A percentile compares a stretch with the other conserved stretches of the same genome.
phyloP scores from a whole-genome alignment of 2,113 vertebrate species.

The Miniopterus natalensis region DNA sequence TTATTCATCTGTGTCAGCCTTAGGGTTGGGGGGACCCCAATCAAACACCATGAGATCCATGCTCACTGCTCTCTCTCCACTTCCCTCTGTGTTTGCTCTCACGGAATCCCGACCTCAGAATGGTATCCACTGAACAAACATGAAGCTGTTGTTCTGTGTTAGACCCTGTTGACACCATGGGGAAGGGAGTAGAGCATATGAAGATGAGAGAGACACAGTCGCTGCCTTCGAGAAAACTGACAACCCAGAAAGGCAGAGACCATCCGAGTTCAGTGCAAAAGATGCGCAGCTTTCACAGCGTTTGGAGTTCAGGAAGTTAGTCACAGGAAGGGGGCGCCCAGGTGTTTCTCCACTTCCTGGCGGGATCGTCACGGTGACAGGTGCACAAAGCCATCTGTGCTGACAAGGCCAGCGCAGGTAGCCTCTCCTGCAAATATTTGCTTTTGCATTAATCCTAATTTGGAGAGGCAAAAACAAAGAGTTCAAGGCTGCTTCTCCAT shows the following conservation, averaged over 20 bases:
- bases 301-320: neutral
- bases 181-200: neutral
- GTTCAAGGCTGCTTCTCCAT: neutral
- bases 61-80: neutral
- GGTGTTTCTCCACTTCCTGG: neutral
- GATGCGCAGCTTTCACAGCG: neutral
- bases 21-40: neutral
- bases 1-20: neutral
- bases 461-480: neutral
- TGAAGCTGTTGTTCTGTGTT: neutral
- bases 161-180: neutral
- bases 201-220: neutral
- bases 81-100: neutral
- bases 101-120: neutral
- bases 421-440: neutral
- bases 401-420: neutral
- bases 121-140: neutral
- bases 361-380: neutral
- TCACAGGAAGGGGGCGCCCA: neutral
- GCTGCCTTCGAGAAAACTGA: neutral
- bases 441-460: conserved; percentile 2
- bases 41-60: neutral
- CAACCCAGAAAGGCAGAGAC: neutral
- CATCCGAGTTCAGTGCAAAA: neutral
- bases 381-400: neutral